phyloP scores from a whole-genome alignment of 1,140 invertebrate species.

The Saxidomus purpurata region DNA sequence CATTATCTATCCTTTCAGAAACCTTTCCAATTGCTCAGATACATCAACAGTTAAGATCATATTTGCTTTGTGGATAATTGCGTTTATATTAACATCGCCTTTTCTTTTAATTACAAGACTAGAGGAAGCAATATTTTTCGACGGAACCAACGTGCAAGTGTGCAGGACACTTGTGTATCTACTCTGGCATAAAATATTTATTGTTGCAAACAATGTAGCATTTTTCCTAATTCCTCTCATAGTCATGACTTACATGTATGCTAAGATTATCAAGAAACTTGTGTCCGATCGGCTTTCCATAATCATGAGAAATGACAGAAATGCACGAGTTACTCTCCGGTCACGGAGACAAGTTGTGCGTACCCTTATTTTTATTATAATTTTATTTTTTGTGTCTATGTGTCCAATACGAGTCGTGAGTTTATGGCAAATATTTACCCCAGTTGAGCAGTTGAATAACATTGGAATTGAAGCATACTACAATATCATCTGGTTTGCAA shows the following conservation, averaged over 20 bases:
- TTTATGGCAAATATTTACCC: constrained; percentile 88
- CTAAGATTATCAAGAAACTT: constrained; percentile 68
- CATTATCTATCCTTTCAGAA: constrained; percentile 76
- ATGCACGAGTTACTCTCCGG: background rate
- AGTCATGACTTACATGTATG: constrained; percentile 74
- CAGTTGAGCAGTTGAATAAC: constrained; percentile 89
- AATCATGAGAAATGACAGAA: constrained; percentile 45
- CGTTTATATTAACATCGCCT: constrained; percentile 69
- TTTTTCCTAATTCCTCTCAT: constrained; percentile 73
- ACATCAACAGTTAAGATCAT: constrained; percentile 57
- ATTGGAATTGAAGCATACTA: constrained; percentile 94
- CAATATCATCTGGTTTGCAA: constrained; percentile 93
- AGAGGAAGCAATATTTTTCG: constrained; percentile 69
- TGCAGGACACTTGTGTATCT: constrained; percentile 68
- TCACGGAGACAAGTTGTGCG: constrained; percentile 89
- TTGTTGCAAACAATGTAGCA: constrained; percentile 68
- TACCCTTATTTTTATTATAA: constrained; percentile 95
- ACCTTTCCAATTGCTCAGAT: constrained; percentile 30
- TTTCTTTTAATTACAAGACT: constrained; percentile 74
- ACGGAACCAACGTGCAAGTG: constrained; percentile 68
- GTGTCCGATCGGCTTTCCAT: constrained; percentile 31
- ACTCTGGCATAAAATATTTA: constrained; percentile 65
- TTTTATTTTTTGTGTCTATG: constrained; percentile 96
- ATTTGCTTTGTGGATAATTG: constrained; percentile 70
- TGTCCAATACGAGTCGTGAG: constrained; percentile 95